Percentiles rank a stretch among this genome's conserved stretches.
Conservation (phyloP, 2,113 vertebrate species). For the Pseudopodoces humilis region DNA sequence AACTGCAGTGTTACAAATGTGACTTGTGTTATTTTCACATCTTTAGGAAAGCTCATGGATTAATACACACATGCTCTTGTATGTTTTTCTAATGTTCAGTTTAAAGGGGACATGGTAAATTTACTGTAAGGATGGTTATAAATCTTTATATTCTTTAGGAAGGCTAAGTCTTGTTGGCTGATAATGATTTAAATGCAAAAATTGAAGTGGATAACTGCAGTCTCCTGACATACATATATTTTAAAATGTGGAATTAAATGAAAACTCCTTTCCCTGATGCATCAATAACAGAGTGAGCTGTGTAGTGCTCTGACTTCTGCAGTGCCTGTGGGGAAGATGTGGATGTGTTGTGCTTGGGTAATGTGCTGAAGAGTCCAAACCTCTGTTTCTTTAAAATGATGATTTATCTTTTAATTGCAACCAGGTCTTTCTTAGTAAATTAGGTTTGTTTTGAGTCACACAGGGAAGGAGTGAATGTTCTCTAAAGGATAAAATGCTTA, state of each 20-base stretch:
- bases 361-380: background rate
- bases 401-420: conserved; percentile 12
- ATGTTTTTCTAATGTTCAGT: background rate
- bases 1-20: background rate
- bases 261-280: background rate
- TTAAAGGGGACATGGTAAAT: background rate
- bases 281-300: background rate
- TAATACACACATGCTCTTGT: background rate
- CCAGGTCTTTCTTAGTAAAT: background rate
- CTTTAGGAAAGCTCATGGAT: background rate
- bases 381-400: background rate
- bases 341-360: background rate
- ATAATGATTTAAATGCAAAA: background rate
- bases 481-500: background rate
- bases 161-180: background rate
- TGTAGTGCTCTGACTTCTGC: background rate
- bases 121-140: background rate
- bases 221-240: background rate
- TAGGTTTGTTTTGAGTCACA: background rate
- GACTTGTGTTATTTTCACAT: background rate
- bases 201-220: background rate
- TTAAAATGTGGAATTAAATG: background rate
- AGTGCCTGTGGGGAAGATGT: background rate
- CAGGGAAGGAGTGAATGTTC: background rate
- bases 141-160: background rate